Base-by-base conservation (phyloP, 1,140 invertebrate genomes). In the Batillaria attramentaria region DNA sequence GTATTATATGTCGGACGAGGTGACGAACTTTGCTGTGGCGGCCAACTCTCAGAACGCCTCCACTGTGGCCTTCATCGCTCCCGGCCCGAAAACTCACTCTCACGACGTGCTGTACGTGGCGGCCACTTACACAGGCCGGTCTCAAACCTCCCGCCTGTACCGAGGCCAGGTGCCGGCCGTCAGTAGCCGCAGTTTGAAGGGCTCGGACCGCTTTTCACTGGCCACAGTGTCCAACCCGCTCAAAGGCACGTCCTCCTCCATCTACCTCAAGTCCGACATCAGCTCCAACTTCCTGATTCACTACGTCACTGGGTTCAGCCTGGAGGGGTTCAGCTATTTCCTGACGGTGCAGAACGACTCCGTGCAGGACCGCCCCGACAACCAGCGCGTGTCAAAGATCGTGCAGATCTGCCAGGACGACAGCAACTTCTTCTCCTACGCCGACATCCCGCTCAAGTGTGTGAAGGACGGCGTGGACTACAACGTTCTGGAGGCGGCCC, bases 401-500 rank as follows among this genome's bases (percentile, higher is more conserved):
- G 96, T 99, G 20, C 93, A 98, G 57, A 95, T 99, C 28, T 99
- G 98, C 89, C 96, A 98, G 87, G 96, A 98, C 87, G 98, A 99
- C 89, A 94, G 95, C 82, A 96, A 98, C 91, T 99, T 84, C 70
- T 82, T 83, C 54, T 99, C 97, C 0, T 99, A 99, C 89, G 98
- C 97, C 20, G 98, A 99, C 92, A 97, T 99, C 82, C 97, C 98
- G 5, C 94, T 99, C 84, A 96, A 97, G 80, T 99, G 98, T 91
- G 95, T 94, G 28, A 94, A 79, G 39, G 79, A 94, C 84, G 93
- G 93, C 66, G 94, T 80, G 72, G 89, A 92, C 90, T 98, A 97
- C 87, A 98, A 98, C 91, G 92, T 99, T 6, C 95, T 97, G 10
- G 96, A 98, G 89, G 96, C 97, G 1, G 97, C 96, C 0, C 98